Conservation (phyloP, 2,797 vertebrate genomes). For the Anguilla marmorata region DNA sequence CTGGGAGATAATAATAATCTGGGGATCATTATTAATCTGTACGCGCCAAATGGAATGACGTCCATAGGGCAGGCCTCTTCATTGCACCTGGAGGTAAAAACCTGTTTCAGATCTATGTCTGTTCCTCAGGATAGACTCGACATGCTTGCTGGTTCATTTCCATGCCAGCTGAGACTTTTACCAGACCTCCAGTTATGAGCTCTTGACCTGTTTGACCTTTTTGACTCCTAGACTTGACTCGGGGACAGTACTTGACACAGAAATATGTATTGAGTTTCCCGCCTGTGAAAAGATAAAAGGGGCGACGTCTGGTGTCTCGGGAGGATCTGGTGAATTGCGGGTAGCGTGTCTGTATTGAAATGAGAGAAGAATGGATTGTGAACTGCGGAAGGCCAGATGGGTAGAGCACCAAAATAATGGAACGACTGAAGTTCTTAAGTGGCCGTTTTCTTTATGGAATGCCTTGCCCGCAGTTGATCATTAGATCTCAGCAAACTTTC, state of each 20-base stretch:
- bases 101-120: background rate
- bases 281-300: background rate
- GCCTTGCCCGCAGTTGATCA: background rate
- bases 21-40: background rate
- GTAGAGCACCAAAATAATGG: background rate
- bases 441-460: background rate
- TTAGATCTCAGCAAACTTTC: background rate
- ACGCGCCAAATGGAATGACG: background rate
- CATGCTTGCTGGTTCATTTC: background rate
- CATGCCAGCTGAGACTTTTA: slow-evolving; percentile 26
- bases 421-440: background rate
- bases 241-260: background rate
- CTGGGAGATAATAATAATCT: background rate
- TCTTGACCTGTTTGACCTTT: slow-evolving; percentile 35
- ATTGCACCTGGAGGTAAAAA: background rate
- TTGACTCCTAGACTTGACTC: slow-evolving; percentile 18
- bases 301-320: background rate
- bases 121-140: background rate
- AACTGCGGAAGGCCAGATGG: background rate
- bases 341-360: slow-evolving; percentile 1
- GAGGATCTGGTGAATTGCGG: background rate
- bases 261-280: slow-evolving; percentile 1
- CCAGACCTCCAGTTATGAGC: slow-evolving; percentile 29
- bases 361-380: slow-evolving; percentile 2
- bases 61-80: background rate